phyloP scores from a whole-genome alignment of 2,113 vertebrate genomes.

The Thomomys bottae region DNA sequence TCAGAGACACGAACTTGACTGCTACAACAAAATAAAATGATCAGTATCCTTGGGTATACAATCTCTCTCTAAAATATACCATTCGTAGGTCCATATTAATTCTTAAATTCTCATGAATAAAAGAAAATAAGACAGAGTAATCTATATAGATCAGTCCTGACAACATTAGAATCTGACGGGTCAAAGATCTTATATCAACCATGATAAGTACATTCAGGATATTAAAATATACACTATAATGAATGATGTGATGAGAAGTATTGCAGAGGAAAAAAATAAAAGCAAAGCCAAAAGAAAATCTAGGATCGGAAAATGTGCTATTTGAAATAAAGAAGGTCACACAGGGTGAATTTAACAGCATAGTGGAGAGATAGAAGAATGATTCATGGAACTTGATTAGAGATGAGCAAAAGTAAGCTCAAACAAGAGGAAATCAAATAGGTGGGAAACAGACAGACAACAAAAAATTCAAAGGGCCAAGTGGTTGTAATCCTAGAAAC shows the following conservation, averaged over 20 bases:
- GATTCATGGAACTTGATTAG: background rate
- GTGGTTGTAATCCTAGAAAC: too few species aligned
- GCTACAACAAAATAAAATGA: constrained; percentile 24
- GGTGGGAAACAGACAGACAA: background rate
- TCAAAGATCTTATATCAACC: background rate
- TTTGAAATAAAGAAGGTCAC: background rate
- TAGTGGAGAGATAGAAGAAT: background rate
- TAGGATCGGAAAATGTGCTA: background rate
- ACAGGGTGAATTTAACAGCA: background rate
- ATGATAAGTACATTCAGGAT: background rate
- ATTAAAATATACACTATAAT: background rate
- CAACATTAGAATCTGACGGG: background rate
- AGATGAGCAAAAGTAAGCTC: background rate
- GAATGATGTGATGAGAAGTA: background rate
- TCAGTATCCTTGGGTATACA: background rate
- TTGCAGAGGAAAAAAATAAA: background rate
- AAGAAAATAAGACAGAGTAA: background rate
- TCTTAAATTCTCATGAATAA: background rate
- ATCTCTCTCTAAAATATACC: background rate
- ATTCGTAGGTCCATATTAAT: background rate
- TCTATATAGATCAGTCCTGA: background rate
- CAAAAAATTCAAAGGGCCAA: too few species aligned
- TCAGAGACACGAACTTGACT: background rate
- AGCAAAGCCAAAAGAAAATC: background rate
- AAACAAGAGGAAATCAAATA: too few species aligned